Evolutionary conservation across 64 coral and sea anemone genomes (phyloP).

Genomic region (Stichodactyla helianthus): DNA sequence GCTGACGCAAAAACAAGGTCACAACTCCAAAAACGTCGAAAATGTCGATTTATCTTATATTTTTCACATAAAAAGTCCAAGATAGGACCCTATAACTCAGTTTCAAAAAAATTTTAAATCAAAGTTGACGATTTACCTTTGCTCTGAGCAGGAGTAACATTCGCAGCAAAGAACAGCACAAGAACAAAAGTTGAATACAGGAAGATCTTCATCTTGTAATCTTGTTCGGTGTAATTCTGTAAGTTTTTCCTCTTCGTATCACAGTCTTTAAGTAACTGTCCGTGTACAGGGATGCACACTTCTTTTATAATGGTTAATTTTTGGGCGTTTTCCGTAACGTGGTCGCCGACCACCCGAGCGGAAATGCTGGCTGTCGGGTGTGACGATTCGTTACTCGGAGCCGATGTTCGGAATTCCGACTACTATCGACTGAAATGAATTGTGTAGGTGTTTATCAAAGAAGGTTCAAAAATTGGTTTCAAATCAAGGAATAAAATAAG

Average conservation of each 20-base stretch:
- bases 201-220: not conserved
- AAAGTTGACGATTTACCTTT: too few relatives aligned
- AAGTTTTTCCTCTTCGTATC: not conserved
- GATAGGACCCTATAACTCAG: too few relatives aligned
- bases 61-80: too few relatives aligned
- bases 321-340: not conserved
- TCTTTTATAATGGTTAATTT: not conserved
- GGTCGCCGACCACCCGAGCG: slow-evolving; percentile 7
- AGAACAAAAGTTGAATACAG: not conserved
- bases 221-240: not conserved
- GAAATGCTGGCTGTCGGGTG: not conserved
- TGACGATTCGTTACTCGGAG: not conserved
- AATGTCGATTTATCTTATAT: too few relatives aligned
- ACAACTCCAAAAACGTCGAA: too few relatives aligned
- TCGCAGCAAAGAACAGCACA: not conserved
- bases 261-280: not conserved
- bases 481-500: not conserved
- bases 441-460: slow-evolving; percentile 6
- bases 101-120: too few relatives aligned
- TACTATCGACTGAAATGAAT: not conserved
- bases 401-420: slow-evolving; percentile 16
- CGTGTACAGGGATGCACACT: not conserved
- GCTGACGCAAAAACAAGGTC: too few relatives aligned
- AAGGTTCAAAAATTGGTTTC: not conserved
- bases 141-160: not conserved